Evolutionary conservation across 53 echinoderm and acorn worm genomes (phyloP), one percentile per base, ranked within the genome.

Genomic region (Henricia sp.): DNA sequence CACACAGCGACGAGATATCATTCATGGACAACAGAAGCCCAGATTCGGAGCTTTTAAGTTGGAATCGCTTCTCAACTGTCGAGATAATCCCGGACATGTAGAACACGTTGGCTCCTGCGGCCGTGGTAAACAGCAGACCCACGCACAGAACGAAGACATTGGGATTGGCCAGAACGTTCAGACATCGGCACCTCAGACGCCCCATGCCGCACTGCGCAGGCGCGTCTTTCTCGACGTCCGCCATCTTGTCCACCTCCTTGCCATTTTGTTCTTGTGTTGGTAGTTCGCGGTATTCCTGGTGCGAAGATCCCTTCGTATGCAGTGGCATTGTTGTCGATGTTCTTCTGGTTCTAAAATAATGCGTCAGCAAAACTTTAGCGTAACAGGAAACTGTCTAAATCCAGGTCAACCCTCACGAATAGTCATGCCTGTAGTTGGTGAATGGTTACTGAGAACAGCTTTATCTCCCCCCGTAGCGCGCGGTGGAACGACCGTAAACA

Each of bases 41-140:
- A 12, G 91, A 89, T 83, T 93, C 83, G 17, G 96, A 86, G 52
- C 96, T 96, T 73, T 89, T 91, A 26, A 96, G 82, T 74, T 96
- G 96, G 67, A 93, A 96, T 6, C 88, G 80, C 56, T 76, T 91
- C 60, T 96, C 96, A 19, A 96, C 78, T 1, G 96, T 92, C 24
- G 82, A 84, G 23, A 96, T 48, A 0, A 87, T 85, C 25, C 91
- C 96, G 20, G 91, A 67, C 0, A 91, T 25, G 48, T 93, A 93
- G 6, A 77, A 9, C 48, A 44, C 63, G 13, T 43, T 43, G 19
- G 62, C 20, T 16, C 77, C 77, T 0, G 32, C 17, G 17, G 8
- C 10, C 1, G 60, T 16, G 44, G 62, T 27, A 20, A 60, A 42
- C 0, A 77, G 32, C 3, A 77, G 20, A n/a, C 77, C 46, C 2